Base-by-base conservation (phyloP, 2,888 invertebrate genomes). In the Punctoribates punctum region DNA sequence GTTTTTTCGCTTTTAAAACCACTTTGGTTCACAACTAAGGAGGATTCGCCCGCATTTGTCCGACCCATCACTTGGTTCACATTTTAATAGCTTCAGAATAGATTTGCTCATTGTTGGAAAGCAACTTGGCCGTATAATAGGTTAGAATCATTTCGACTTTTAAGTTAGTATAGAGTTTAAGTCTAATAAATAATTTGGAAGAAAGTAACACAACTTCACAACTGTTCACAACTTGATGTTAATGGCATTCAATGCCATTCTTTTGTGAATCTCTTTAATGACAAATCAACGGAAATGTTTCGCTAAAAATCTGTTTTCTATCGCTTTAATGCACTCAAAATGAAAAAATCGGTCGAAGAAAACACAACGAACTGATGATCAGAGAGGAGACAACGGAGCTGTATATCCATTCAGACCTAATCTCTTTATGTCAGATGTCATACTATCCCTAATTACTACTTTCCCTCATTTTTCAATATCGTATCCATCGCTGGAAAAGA, bases 201-300 rank as follows among this genome's bases (percentile, higher is more conserved):
- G 25, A 57, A 57, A 57, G 57, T 8, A 23, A 57, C 62, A 62
- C 25, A 25, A 20, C 20, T 15, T 25, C 62, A 62, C 25, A 25
- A 20, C 20, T 15, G 15, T 27, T 29, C 23, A 42, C n/a, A 70
- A 42, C 70, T 42, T 20, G 38, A 70, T 70, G 70, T 42, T 67
- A 67, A 62, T 62, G 62, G 25, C 51, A 20, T 20, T 34, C 5
- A 70, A 70, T 70, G 23, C n/a, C 42, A 42, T 70, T 70, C 20
- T 23, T 42, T 38, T 20, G 38, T 70, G 62, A 62, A 38, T 70
- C 38, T 20, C 38, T 70, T 20, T 42, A 70, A 42, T 42, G 70
- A 70, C 70, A 70, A 42, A 42, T 70, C 38, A 70, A 23, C 34
- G 70, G 46, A 70, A 70, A 42, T 70, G 70, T 70, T 70, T 70